A percentile compares a stretch with the other conserved stretches of the same genome.
Conservation (phyloP, 2,888 invertebrate genomes). For the Steinernema carpocapsae region DNA sequence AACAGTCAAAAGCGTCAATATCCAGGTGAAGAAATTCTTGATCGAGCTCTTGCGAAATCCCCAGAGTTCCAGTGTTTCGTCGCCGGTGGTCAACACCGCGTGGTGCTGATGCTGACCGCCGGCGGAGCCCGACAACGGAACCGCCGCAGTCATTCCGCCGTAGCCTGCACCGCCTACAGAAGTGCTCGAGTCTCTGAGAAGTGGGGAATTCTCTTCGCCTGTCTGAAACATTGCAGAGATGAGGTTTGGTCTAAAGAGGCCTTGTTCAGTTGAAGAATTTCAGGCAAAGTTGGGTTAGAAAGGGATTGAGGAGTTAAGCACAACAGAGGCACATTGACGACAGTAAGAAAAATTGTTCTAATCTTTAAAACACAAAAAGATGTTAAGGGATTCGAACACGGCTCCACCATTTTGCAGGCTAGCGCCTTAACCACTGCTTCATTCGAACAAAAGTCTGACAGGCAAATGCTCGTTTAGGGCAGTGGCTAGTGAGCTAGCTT, state of each 20-base stretch:
- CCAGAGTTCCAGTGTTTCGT: slow-evolving; percentile 54
- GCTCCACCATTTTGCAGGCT: too few relatives aligned
- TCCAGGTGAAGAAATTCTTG: slow-evolving; percentile 32
- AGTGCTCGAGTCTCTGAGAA: slow-evolving; percentile 3
- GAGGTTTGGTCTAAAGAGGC: too few relatives aligned
- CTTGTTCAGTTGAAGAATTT: too few relatives aligned
- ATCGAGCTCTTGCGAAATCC: slow-evolving; percentile 43
- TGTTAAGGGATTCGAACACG: too few relatives aligned
- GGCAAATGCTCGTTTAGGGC: too few relatives aligned
- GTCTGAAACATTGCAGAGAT: slow-evolving; percentile 19
- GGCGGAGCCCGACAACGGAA: slow-evolving; percentile 37
- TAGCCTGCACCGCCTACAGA: slow-evolving; percentile 8
- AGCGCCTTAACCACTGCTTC: too few relatives aligned
- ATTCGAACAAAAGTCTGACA: too few relatives aligned
- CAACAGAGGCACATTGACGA: slow-evolving; percentile 6
- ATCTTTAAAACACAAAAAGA: too few relatives aligned
- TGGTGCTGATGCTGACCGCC: slow-evolving; percentile 40
- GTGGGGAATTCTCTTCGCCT: slow-evolving; percentile 18
- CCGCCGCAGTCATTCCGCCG: slow-evolving; percentile 37
- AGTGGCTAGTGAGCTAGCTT: too few relatives aligned
- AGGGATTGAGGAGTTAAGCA: too few relatives aligned
- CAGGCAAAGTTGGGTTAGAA: too few relatives aligned
- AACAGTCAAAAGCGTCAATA: slow-evolving; percentile 51
- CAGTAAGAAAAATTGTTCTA: background rate
- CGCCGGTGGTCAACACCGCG: slow-evolving; percentile 45